phyloP scores from a whole-genome alignment of 2,888 invertebrate genomes.

The Eumacrocentrus americanus region DNA sequence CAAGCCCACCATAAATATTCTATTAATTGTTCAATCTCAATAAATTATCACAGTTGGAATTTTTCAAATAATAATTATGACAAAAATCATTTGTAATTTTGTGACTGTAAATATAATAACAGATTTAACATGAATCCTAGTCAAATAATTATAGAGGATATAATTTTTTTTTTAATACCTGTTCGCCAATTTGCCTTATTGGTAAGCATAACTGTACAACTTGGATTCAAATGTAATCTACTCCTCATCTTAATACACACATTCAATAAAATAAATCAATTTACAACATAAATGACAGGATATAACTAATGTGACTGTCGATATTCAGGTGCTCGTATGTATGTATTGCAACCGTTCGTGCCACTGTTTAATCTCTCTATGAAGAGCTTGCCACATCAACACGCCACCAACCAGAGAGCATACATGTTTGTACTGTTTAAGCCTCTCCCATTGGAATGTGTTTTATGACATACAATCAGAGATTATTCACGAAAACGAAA shows the following conservation, averaged over 20 bases:
- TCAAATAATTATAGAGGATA: background rate
- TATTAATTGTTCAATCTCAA: background rate
- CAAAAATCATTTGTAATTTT: background rate
- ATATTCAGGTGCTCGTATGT: conserved; percentile 17
- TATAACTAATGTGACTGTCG: conserved; percentile 3
- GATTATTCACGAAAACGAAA: conserved; percentile 38
- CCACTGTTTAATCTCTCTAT: too few relatives aligned
- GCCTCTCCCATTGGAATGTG: conserved; percentile 36
- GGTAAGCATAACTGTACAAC: conserved; percentile 33
- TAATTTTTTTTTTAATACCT: conserved; percentile 2
- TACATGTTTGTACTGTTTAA: conserved; percentile 36
- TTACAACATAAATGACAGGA: background rate
- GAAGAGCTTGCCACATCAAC: conserved; percentile 28
- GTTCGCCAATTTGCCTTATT: conserved; percentile 28
- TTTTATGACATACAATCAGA: conserved; percentile 40
- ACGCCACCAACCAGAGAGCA: conserved; percentile 26
- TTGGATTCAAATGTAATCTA: conserved; percentile 34
- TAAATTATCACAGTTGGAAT: background rate
- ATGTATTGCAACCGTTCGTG: conserved; percentile 18
- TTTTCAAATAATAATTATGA: background rate
- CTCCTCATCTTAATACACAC: conserved; percentile 32
- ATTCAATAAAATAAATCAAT: background rate
- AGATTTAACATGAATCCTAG: background rate
- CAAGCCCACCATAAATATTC: background rate
- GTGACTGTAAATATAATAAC: background rate